Conservation (phyloP, 2,888 invertebrate species). For the Iselma pallidipennis region DNA sequence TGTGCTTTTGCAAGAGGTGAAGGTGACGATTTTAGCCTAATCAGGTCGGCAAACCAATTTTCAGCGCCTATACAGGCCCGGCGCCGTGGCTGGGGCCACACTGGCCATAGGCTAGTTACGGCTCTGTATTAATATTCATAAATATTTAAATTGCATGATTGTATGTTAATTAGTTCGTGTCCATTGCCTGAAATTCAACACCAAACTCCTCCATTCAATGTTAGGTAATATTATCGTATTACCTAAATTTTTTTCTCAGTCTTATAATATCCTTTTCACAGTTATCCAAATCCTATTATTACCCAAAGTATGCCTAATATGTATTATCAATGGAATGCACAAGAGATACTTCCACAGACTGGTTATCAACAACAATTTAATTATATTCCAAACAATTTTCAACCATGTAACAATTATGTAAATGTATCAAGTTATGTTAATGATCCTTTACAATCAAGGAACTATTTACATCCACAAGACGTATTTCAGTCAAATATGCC, state of each 20-base stretch:
- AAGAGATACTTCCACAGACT: neutral
- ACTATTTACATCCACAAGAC: neutral
- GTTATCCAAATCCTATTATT: constrained; percentile 7
- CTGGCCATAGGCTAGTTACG: too few relatives aligned
- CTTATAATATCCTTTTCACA: neutral
- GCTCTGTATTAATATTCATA: too few relatives aligned
- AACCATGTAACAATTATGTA: neutral
- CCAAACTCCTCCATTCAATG: neutral
- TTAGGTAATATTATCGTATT: neutral
- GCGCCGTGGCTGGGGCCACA: too few relatives aligned
- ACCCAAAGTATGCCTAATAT: constrained; percentile 37
- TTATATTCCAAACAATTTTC: neutral
- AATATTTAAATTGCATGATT: too few relatives aligned
- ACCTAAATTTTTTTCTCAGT: neutral
- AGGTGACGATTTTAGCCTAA: too few relatives aligned
- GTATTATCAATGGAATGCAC: constrained; percentile 8
- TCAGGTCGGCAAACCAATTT: too few relatives aligned
- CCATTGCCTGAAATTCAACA: neutral
- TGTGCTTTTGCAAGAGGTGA: too few relatives aligned
- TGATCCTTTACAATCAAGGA: neutral
- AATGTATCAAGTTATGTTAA: neutral
- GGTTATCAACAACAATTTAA: constrained; percentile 6
- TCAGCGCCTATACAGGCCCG: too few relatives aligned
- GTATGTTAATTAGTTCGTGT: too few relatives aligned
- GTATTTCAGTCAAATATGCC: neutral